Base-by-base conservation (phyloP, 2,888 invertebrate genomes). In the Lordiphosa andalusiaca region DNA sequence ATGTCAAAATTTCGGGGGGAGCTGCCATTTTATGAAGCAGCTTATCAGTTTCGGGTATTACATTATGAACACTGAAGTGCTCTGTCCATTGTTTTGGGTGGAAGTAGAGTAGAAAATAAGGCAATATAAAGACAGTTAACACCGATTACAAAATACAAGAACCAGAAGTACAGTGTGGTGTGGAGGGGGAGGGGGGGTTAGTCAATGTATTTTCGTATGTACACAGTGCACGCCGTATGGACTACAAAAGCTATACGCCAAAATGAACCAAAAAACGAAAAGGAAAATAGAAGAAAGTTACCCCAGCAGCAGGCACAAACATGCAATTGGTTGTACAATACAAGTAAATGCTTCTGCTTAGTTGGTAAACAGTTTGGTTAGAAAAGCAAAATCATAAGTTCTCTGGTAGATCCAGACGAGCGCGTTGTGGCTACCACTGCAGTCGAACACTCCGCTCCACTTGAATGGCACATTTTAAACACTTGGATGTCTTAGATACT, bases 11-110 rank as follows among this genome's bases (percentile, higher is more conserved):
- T 60, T 67, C 61, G 50, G 57, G 65, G 64, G 58, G 41, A 63
- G 74, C 84, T 82, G 69, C 70, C 70, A 74, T 73, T 76, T 67
- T 72, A 67, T 67, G 60, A 71, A 85, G 88, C 87, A 83, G 85
- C 87, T 84, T 86, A 64, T 80, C 86, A 78, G 85, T 73, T 88
- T 69, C 77, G 58, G 78, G 67, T 74, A 81, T 74, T 71, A 81
- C 74, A 73, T 72, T 86, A 77, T 87, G 88, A 88, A 87, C 86
- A 87, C 87, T 87, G 86, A 85, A 83, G 87, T 87, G 87, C 87
- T 87, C 87, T 87, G 73, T 74, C 30, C 30, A 30, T 35, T 10
- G 46, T 49, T 40, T 25, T 25, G 63, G 50, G 66, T 55, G 65
- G 83, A 83, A 81, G 83, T 84, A 76, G 74, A 82, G 70, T 64